Evolutionary conservation across 2,113 vertebrate species (phyloP), one percentile per base, ranked within the genome.

Genomic region (Pomatorhinus ruficollis): DNA sequence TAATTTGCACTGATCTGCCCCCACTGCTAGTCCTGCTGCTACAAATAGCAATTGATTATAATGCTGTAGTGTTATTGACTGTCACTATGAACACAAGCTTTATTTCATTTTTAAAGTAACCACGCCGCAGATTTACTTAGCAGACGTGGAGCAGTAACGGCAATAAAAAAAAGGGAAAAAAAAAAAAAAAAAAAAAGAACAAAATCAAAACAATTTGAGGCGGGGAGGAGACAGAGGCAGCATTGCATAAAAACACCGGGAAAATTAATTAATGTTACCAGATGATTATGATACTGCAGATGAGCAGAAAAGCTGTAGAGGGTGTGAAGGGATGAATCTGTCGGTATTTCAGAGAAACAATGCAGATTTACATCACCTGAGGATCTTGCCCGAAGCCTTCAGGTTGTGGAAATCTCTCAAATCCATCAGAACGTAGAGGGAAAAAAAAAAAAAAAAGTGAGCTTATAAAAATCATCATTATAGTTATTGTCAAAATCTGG

Each of bases 1-100:
- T 99, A 98, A 99, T 99, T 98, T 99, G 98, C 98, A 98, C 98
- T 98, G 98, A 99, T 99, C 98, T 98, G 98, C 98, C 98, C 97
- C 98, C 97, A 98, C 98, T 98, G 98, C 98, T 98, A 96, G 98
- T 98, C 99, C 98, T 92, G 97, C 98, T 98, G 98, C 98, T 99
- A 98, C 99, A 99, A 99, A 99, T 99, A 98, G 98, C 98, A 98
- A 99, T 99, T 98, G 99, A 99, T 99, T 99, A 98, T 98, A 98
- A 98, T 98, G 98, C 98, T 97, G 98, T 97, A 98, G 98, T 72
- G 98, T 98, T 98, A 99, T 99, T 98, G 99, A 99, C 99, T 99
- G 98, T 98, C 98, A 96, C 97, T 92, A 95, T 28, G 97, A 98
- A 97, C 95, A 93, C 96, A 94, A 96, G 97, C 96, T 98, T 98